These are phyloP conservation scores for Aldabrachelys gigantea DNA, from an alignment of 2,113 vertebrate genomes.

Conservation along the genomic window DNA sequence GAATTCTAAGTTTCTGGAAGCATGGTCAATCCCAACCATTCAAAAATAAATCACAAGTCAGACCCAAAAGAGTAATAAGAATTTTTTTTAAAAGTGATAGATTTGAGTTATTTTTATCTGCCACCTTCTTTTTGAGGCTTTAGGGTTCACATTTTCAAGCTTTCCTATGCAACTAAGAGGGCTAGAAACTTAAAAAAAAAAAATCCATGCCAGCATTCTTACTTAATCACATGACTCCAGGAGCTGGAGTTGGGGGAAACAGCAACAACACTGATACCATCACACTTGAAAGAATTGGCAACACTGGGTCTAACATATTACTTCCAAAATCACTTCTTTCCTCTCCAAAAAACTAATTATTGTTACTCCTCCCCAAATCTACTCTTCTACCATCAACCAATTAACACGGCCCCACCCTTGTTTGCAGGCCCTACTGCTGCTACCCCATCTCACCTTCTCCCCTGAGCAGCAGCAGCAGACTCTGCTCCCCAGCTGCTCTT, in stretches of 20 bases:
- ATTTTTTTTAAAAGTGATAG: background rate
- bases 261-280: background rate
- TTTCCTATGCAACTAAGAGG: background rate
- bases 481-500: background rate
- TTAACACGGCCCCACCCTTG: background rate
- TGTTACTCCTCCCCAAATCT: background rate
- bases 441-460: background rate
- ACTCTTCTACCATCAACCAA: background rate
- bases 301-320: background rate
- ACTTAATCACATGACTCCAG: background rate
- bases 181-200: background rate
- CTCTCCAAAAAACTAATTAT: background rate
- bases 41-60: background rate
- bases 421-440: background rate
- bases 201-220: background rate
- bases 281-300: background rate
- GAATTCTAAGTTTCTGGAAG: background rate
- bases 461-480: background rate
- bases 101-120: background rate
- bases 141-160: background rate
- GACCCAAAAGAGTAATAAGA: background rate
- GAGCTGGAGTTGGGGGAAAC: background rate
- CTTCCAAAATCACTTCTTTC: background rate
- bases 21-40: background rate
- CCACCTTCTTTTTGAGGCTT: background rate